Percentiles rank a stretch among this genome's conserved stretches.
These are phyloP conservation scores for Phasia obesa DNA, from an alignment of 2,888 invertebrate genomes.

Conservation along the genomic window DNA sequence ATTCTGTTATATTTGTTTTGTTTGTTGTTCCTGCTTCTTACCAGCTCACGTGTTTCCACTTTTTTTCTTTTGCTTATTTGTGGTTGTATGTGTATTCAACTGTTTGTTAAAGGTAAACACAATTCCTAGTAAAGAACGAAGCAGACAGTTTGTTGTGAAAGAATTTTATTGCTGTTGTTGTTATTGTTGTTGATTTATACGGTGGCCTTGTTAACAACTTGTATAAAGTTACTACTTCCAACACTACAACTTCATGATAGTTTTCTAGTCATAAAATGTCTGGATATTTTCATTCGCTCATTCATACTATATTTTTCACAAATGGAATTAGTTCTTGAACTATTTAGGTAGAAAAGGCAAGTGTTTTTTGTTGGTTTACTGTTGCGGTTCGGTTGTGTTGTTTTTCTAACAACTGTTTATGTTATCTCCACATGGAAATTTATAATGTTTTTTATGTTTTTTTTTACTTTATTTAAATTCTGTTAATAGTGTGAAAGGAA, in stretches of 20 bases:
- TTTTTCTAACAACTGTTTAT: neutral
- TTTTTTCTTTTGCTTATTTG: constrained; percentile 28
- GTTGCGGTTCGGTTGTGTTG: neutral
- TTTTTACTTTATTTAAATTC: constrained; percentile 11
- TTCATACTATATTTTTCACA: neutral
- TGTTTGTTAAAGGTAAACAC: too few relatives aligned
- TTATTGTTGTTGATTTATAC: constrained; percentile 16
- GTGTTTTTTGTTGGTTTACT: constrained; percentile 52
- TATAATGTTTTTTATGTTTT: constrained; percentile 6
- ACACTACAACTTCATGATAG: constrained; percentile 2
- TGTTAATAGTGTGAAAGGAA: constrained; percentile 5
- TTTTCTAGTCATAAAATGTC: constrained; percentile 42
- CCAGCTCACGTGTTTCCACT: constrained; percentile 50
- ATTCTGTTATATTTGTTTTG: constrained; percentile 15
- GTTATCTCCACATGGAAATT: constrained; percentile 50
- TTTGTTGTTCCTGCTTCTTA: constrained; percentile 53
- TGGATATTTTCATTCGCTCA: constrained; percentile 59
- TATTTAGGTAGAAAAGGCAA: constrained; percentile 69
- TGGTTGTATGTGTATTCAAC: too few relatives aligned
- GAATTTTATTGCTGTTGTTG: constrained; percentile 27
- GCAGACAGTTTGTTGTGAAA: constrained; percentile 46
- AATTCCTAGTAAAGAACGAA: constrained; percentile 8
- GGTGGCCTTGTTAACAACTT: constrained; percentile 65
- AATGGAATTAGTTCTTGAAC: constrained; percentile 51
- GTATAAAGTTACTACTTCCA: neutral